Conservation (phyloP, 2,797 vertebrate species). For the Lutjanus campechanus region DNA sequence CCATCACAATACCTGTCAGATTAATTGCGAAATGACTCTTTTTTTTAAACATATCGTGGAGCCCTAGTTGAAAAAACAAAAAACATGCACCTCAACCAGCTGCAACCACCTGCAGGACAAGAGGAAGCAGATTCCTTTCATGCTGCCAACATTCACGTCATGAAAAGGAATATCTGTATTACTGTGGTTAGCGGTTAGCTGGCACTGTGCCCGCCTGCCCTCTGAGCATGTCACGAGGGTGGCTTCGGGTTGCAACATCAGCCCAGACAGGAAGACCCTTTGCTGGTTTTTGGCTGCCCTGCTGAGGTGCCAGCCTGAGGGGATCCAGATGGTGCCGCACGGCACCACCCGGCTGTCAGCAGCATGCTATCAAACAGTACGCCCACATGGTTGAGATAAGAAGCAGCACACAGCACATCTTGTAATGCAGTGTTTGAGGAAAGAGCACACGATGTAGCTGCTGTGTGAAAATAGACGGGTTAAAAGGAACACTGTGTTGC, state of each 20-base stretch:
- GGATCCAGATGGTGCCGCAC: constrained; percentile 59
- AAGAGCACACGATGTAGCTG: constrained; percentile 31
- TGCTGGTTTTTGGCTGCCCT: constrained; percentile 32
- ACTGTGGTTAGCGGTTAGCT: constrained; percentile 4
- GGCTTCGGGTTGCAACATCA: constrained; percentile 37
- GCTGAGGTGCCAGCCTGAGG: constrained; percentile 38
- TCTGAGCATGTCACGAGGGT: constrained; percentile 12
- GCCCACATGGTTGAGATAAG: constrained; percentile 31
- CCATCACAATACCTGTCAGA: too few species aligned
- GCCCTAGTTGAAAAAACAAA: background rate
- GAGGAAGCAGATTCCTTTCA: constrained; percentile 7
- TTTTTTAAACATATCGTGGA: too few species aligned
- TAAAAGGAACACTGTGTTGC: constrained; percentile 1
- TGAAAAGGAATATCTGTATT: constrained; percentile 28
- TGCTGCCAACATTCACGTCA: background rate
- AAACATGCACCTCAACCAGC: background rate
- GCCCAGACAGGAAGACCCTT: constrained; percentile 45
- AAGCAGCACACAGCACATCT: constrained; percentile 28
- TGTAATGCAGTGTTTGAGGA: constrained; percentile 31
- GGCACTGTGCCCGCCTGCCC: constrained; percentile 25
- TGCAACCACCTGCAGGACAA: background rate
- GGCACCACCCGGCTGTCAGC: constrained; percentile 44
- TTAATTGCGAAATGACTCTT: too few species aligned
- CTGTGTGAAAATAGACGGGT: constrained; percentile 30
- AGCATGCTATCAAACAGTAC: constrained; percentile 43